Evolutionary conservation across 64 coral and sea anemone genomes (phyloP), one percentile per base, ranked within the genome.

Genomic region (Dendronephthya gigantea): DNA sequence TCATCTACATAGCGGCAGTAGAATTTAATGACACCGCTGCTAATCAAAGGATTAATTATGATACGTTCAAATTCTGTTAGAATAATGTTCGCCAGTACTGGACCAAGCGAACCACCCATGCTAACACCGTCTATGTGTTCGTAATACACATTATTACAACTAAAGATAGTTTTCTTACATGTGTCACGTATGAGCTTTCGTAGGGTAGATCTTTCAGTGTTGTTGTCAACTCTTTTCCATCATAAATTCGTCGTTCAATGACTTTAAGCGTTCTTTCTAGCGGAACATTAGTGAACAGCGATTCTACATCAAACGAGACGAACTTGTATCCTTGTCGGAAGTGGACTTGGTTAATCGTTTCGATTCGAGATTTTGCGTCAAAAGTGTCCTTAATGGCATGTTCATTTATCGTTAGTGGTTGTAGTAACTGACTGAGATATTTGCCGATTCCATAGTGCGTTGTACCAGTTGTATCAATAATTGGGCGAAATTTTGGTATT

Each of bases 11-110:
- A 82, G 10, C 87, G 47, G 15, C 10, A 37, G 41, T 88, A 88
- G 27, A 41, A 88, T 35, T 82, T 82, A 59, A 88, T 59, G 38
- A 45, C 37, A 15, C 47, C 76, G 17, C 48, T 39, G 12, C 56
- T 55, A 15, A 88, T 40, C 9, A 88, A 35, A 12, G 25, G 16
- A 28, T 38, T 30, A 51, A 83, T 33, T n/a, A 88, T 41, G 4
- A 8, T 31, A 7, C 38, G 2, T 16, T 88, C 87, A 59, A 88
- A 38, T 59, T 88, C 87, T 17, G 87, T 83, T 49, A 88, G 27
- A 11, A 88, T 88, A 7, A 88, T 88, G 47, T 83, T 88, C 9
- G 50, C 87, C 35, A 83, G 36, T 7, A 88, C 87, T 33, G 58
- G 58, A 30, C 58, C 58, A 66, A 6, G 58, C 6, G 58, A 66